Conservation (phyloP, 1,140 invertebrate species). For the Aphaenogaster ashmeadi region DNA sequence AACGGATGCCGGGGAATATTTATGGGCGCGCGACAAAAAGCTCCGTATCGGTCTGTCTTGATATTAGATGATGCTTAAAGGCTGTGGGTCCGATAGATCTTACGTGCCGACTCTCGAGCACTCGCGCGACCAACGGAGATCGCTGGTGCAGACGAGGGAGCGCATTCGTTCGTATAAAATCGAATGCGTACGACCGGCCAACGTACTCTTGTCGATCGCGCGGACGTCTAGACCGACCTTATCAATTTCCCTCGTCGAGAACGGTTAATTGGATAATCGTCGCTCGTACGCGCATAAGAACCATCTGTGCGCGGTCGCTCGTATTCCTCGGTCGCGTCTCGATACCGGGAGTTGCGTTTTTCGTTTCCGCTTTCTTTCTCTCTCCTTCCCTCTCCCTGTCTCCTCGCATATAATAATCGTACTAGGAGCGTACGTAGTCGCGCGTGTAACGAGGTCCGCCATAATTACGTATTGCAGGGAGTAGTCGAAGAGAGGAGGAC, state of each 20-base stretch:
- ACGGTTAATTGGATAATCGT: slow-evolving; percentile 77
- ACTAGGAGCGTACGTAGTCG: slow-evolving; percentile 34
- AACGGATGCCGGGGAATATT: slow-evolving; percentile 32
- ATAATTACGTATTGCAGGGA: slow-evolving; percentile 69
- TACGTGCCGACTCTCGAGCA: neutral
- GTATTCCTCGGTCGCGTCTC: slow-evolving; percentile 61
- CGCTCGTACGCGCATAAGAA: slow-evolving; percentile 42
- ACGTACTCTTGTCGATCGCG: slow-evolving; percentile 57
- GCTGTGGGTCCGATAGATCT: neutral
- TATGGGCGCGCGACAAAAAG: slow-evolving; percentile 46
- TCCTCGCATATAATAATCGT: slow-evolving; percentile 70
- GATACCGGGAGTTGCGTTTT: slow-evolving; percentile 50
- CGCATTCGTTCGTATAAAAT: slow-evolving; percentile 44
- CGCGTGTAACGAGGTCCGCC: slow-evolving; percentile 60
- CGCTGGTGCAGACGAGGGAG: too few relatives aligned
- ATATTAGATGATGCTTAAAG: neutral
- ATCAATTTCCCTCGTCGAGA: slow-evolving; percentile 67
- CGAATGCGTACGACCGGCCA: neutral
- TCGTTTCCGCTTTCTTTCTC: slow-evolving; percentile 45
- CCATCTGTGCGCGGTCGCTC: slow-evolving; percentile 34
- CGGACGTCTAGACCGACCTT: slow-evolving; percentile 57
- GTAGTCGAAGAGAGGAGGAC: neutral
- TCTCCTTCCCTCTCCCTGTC: neutral
- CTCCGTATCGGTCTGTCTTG: neutral
- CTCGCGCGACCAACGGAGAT: slow-evolving; percentile 27